Conservation (phyloP, 2,113 vertebrate species). For the Cheirogaleus medius region DNA sequence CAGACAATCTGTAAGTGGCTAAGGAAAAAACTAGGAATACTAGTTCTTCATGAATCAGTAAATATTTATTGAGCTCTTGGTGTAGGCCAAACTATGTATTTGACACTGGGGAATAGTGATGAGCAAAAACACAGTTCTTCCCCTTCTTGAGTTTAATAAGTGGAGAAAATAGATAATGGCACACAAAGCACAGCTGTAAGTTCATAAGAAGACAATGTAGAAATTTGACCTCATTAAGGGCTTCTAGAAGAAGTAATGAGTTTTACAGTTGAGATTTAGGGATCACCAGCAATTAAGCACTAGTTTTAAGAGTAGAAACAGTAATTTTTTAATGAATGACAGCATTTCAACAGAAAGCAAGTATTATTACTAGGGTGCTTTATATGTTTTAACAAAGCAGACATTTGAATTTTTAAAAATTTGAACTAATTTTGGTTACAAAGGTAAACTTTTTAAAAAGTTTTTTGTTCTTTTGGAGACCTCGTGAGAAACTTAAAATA, state of each 20-base stretch:
- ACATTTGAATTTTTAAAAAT: constrained; percentile 13
- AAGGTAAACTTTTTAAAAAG: constrained; percentile 6
- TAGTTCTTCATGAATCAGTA: neutral
- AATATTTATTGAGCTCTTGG: neutral
- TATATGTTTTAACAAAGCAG: constrained; percentile 29
- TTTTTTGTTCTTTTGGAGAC: constrained; percentile 19
- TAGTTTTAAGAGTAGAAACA: neutral
- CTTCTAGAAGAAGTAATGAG: constrained; percentile 19
- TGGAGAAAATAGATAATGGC: neutral
- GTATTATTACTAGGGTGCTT: neutral
- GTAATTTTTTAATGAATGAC: constrained; percentile 3
- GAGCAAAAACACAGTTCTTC: neutral
- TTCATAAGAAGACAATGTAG: neutral
- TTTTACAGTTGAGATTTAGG: neutral
- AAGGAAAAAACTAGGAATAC: neutral
- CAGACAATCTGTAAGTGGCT: neutral
- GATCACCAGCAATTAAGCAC: neutral
- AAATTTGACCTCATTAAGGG: neutral
- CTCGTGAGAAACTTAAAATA: constrained; percentile 45
- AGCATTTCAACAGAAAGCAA: constrained; percentile 37
- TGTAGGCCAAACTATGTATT: neutral
- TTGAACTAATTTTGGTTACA: neutral
- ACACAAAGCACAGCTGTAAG: neutral
- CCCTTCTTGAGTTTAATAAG: neutral
- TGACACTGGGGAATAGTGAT: neutral